Conservation (phyloP, 2,113 vertebrate species). For the Brachyhypopomus gauderio region DNA sequence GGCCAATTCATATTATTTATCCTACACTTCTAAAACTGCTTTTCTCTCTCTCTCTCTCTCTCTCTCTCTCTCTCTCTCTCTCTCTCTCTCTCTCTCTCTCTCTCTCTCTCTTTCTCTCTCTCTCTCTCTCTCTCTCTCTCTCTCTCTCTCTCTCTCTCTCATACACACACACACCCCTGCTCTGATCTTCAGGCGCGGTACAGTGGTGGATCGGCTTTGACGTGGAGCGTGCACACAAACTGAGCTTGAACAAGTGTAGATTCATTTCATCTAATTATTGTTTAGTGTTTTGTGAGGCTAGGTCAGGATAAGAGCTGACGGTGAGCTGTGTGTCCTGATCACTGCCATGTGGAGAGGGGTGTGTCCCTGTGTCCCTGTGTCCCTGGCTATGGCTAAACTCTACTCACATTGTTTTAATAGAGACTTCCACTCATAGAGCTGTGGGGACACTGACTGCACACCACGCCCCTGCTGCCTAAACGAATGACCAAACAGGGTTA, state of each 20-base stretch:
- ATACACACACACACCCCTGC: not conserved
- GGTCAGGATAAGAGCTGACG: not conserved
- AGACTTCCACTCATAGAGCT: constrained; percentile 41
- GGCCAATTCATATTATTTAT: not conserved
- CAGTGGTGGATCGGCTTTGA: not conserved
- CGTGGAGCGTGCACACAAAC: not conserved
- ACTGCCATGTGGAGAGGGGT: constrained; percentile 20
- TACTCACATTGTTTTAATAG: constrained; percentile 64
- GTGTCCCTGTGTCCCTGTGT: constrained; percentile 13
- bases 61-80: not conserved
- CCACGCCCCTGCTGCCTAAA: constrained; percentile 63
- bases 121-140: not conserved
- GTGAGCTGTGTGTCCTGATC: constrained; percentile 35
- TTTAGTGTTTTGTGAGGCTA: not conserved
- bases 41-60: no score
- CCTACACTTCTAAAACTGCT: not conserved
- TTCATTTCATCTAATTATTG: not conserved
- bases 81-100: not conserved
- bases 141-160: not conserved
- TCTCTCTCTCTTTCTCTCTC: no score
- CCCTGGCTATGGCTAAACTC: constrained; percentile 14
- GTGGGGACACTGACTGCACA: constrained; percentile 45
- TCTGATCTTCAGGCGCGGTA: not conserved
- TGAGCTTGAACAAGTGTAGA: not conserved
- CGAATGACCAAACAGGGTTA: constrained; percentile 65